These are phyloP conservation scores for Tiaroga cobitis DNA, from an alignment of 2,797 vertebrate genomes.

Conservation along the genomic window DNA sequence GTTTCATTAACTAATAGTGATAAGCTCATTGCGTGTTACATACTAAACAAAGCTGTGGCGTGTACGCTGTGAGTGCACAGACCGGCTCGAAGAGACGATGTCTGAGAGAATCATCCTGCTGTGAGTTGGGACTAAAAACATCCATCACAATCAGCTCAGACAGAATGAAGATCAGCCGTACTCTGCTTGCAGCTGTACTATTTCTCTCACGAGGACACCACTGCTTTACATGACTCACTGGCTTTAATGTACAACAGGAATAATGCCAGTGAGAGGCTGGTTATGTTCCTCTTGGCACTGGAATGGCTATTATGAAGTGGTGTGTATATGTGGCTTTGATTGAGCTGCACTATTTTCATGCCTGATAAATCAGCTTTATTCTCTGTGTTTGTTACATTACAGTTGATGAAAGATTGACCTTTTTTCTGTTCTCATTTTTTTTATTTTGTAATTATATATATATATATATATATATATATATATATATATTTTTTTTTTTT, in stretches of 20 bases:
- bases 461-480: too few relatives aligned
- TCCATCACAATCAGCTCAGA: slow-evolving; percentile 75
- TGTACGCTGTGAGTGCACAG: slow-evolving; percentile 35
- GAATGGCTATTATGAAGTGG: slow-evolving; percentile 8
- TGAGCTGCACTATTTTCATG: not conserved
- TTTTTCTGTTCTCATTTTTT: not conserved
- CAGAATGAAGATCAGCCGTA: slow-evolving; percentile 71
- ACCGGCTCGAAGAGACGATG: slow-evolving; percentile 54
- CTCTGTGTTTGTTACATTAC: not conserved
- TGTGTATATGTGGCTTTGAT: not conserved
- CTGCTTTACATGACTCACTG: slow-evolving; percentile 37
- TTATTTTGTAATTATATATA: not conserved
- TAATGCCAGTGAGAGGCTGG: not conserved
- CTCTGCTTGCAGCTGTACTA: slow-evolving; percentile 54
- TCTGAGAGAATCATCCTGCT: slow-evolving; percentile 40
- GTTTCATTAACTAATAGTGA: slow-evolving; percentile 7
- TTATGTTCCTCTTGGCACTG: not conserved
- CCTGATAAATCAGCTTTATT: not conserved
- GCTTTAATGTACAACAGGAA: slow-evolving; percentile 21
- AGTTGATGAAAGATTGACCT: not conserved
- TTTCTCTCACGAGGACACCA: slow-evolving; percentile 6
- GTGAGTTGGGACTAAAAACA: slow-evolving; percentile 67
- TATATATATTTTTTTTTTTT: too few relatives aligned
- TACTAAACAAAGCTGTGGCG: slow-evolving; percentile 15
- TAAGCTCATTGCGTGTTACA: slow-evolving; percentile 25